Percentiles rank a stretch among this genome's conserved stretches.
Conservation (phyloP, 2,113 vertebrate species). For the Erpornis zantholeuca region DNA sequence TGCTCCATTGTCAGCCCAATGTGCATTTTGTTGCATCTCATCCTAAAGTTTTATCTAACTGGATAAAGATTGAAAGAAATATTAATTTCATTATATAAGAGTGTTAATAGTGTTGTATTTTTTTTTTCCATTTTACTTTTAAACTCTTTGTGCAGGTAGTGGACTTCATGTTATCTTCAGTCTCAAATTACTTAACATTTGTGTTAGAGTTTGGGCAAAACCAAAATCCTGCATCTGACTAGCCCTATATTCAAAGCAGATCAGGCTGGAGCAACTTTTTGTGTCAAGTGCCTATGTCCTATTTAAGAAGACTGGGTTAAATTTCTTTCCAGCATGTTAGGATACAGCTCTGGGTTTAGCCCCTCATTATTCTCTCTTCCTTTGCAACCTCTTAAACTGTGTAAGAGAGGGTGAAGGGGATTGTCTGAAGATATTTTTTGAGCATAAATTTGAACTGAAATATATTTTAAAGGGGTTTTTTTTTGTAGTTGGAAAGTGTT, state of each 20-base stretch:
- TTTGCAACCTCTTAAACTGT: neutral
- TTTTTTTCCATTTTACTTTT: neutral
- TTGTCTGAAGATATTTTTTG: neutral
- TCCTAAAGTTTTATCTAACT: neutral
- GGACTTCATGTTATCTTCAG: neutral
- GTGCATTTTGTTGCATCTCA: neutral
- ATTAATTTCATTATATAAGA: neutral
- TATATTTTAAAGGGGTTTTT: neutral
- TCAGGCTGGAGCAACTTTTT: neutral
- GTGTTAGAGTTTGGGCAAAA: neutral
- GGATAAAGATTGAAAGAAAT: neutral
- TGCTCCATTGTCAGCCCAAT: neutral
- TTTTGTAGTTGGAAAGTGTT: neutral
- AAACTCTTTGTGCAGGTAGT: neutral
- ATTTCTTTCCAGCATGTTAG: neutral
- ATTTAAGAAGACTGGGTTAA: neutral
- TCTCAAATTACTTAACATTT: neutral
- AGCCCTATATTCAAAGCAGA: neutral
- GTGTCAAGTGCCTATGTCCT: neutral
- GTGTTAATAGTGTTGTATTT: neutral
- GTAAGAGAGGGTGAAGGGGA: neutral
- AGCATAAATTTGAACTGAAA: neutral
- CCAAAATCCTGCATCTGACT: neutral
- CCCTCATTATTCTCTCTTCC: neutral
- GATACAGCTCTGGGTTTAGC: neutral